These are phyloP conservation scores for Neoscelio sp. DNA, from an alignment of 2,888 invertebrate genomes.

Conservation along the genomic window DNA sequence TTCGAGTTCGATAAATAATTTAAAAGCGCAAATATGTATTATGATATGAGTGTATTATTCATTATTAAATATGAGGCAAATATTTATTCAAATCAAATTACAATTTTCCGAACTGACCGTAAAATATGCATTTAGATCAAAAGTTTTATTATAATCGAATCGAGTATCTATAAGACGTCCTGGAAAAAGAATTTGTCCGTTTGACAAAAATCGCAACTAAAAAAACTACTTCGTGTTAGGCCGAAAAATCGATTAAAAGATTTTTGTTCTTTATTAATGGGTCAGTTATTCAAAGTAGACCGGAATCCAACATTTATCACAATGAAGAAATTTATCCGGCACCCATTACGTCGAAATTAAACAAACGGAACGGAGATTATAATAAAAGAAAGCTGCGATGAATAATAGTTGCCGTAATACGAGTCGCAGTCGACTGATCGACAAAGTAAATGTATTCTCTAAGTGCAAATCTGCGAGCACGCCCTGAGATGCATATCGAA, in stretches of 20 bases:
- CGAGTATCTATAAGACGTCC: constrained; percentile 43
- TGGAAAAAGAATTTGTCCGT: constrained; percentile 19
- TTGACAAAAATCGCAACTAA: no score
- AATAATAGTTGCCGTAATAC: constrained; percentile 47
- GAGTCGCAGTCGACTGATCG: constrained; percentile 52
- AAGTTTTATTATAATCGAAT: no score
- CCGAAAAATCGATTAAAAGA: constrained; percentile 7
- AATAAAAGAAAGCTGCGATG: constrained; percentile 42
- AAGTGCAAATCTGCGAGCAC: constrained; percentile 58
- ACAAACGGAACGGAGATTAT: constrained; percentile 5
- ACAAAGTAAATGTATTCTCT: constrained; percentile 59
- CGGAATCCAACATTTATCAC: constrained; percentile 2
- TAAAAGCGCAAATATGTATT: no score
- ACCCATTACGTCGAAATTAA: not conserved
- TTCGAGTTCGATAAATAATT: no score
- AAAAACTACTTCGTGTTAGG: no score
- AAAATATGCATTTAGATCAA: constrained; percentile 53
- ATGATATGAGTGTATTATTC: no score
- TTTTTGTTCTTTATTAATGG: constrained; percentile 15
- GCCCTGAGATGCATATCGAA: constrained; percentile 57
- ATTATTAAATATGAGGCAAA: no score
- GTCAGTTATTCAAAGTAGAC: constrained; percentile 18
- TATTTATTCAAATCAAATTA: no score
- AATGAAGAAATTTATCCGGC: constrained; percentile 9
- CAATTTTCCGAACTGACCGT: no score